Base-by-base conservation (phyloP, 1,140 invertebrate genomes). In the Sitodiplosis mosellana region DNA sequence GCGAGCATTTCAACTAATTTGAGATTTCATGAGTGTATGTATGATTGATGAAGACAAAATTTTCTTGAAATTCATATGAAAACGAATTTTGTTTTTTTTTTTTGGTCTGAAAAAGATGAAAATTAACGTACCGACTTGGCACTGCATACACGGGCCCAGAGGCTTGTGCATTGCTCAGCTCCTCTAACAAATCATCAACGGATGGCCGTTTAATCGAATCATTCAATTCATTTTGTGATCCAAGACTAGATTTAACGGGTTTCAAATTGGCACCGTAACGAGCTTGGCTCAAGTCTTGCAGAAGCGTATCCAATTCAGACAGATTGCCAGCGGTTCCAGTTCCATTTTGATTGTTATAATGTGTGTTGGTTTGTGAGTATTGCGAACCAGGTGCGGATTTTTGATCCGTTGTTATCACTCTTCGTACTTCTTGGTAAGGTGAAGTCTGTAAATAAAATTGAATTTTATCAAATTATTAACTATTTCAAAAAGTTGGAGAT, bases 201-300 rank as follows among this genome's bases (percentile, higher is more conserved):
- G 86, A 80, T 14, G 83, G 84, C 46, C 85, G 71, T 44, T 61
- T 58, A 15, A 66, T 34, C 41, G 48, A 45, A 53, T 52, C 48
- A 38, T 21, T 22, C 34, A 48, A 20, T 52, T 12, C 41, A 27
- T 45, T 27, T 45, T 22, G 20, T 27, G 21, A 22, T 27, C n/a
- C 11, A 45, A 14, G 36, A 11, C 10, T 11, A 12, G 27, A 38
- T 37, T 14, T 33, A 46, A 22, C 49, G 49, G 38, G 66, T 65
- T 52, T 58, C 55, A 57, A 44, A 38, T 69, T 69, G 49, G 65
- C 64, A 27, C 70, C 76, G 58, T 87, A 88, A 47, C 81, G 75
- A 0, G 83, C 83, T 56, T 83, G 82, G 68, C 89, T 93, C 51
- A 95, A 70, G 65, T 94, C 90, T 60, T 93, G 80, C 47, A 96